These are phyloP conservation scores for Xylota sylvarum DNA, from an alignment of 2,888 invertebrate species.

Conservation along the genomic window DNA sequence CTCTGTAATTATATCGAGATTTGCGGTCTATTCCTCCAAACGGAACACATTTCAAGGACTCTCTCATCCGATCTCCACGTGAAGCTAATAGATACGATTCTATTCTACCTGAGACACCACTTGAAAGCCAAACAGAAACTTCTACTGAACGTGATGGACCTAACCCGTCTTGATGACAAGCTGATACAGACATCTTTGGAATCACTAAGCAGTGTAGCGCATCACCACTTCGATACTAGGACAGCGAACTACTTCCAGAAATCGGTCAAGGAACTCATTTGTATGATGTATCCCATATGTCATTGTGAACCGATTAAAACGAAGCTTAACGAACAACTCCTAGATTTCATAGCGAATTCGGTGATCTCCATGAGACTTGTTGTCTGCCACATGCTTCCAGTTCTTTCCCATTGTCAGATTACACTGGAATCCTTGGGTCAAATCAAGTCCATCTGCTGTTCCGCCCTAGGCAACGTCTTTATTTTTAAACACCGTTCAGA, in stretches of 20 bases:
- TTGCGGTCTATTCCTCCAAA: constrained; percentile 47
- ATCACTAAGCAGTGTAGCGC: constrained; percentile 17
- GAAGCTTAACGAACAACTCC: constrained; percentile 41
- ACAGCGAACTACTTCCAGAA: constrained; percentile 50
- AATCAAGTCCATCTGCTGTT: constrained; percentile 65
- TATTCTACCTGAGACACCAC: constrained; percentile 60
- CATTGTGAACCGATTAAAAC: constrained; percentile 37
- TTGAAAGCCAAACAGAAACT: constrained; percentile 43
- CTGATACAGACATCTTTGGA: constrained; percentile 24
- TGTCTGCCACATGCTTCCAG: constrained; percentile 64
- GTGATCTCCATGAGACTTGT: constrained; percentile 52
- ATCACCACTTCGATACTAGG: constrained; percentile 16
- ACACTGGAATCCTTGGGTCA: constrained; percentile 9
- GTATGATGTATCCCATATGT: constrained; percentile 49
- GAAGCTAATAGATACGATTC: constrained; percentile 24
- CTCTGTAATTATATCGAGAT: constrained; percentile 51
- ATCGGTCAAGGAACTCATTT: constrained; percentile 61
- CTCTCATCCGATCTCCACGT: constrained; percentile 25
- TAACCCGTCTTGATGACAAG: constrained; percentile 32
- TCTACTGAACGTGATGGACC: constrained; percentile 5
- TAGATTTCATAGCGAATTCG: constrained; percentile 52
- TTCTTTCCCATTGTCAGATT: constrained; percentile 21
- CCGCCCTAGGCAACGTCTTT: constrained; percentile 36
- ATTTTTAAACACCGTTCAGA: constrained; percentile 34
- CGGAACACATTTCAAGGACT: not conserved